Evolutionary conservation across 2,113 vertebrate species (phyloP), one percentile per base, ranked within the genome.

Genomic region (Syngnathus scovelli): DNA sequence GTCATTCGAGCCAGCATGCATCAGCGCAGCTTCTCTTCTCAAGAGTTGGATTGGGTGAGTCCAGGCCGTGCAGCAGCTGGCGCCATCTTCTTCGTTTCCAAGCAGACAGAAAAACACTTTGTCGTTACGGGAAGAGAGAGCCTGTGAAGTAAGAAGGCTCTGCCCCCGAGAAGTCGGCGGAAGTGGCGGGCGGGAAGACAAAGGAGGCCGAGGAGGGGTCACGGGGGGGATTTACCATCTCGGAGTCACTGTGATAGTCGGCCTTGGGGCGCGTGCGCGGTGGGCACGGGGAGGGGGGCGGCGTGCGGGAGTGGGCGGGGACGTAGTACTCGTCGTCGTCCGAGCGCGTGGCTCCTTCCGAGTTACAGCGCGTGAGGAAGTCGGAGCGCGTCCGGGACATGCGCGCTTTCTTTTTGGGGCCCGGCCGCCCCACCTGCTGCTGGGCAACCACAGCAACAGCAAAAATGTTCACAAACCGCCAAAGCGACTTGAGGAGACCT

Each of bases 371-470:
- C 92, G 94, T 97, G 92, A 98, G 93, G 94, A 98, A 98, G 95
- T 98, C 95, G 80, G 95, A 96, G 90, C 96, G 96, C 1, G 95
- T 98, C 94, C 95, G 94, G 83, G 96, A 95, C 96, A 98, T 98
- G 90, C 95, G 93, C 74, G 95, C 94, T 94, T 96, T 98, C 95
- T 97, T 96, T 97, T 95, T 97, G 92, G 95, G 95, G 88, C 89
- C 89, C 5, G 88, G 90, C 66, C 90, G 90, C 69, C 86, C 81
- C 79, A 92, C 89, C 92, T 92, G 87, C 90, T 92, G 69, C 81
- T 87, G 89, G 85, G 88, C 68, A 84, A 88, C 85, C 85, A 89
- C 78, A 90, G 86, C 67, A 41, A 86, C 79, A 86, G 46, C 70
- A 81, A 19, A 78, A 21, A 27, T 46, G 23, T 27, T 23, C 41